Evolutionary conservation across 2,113 vertebrate genomes (phyloP).

Genomic region (Gobio gobio): DNA sequence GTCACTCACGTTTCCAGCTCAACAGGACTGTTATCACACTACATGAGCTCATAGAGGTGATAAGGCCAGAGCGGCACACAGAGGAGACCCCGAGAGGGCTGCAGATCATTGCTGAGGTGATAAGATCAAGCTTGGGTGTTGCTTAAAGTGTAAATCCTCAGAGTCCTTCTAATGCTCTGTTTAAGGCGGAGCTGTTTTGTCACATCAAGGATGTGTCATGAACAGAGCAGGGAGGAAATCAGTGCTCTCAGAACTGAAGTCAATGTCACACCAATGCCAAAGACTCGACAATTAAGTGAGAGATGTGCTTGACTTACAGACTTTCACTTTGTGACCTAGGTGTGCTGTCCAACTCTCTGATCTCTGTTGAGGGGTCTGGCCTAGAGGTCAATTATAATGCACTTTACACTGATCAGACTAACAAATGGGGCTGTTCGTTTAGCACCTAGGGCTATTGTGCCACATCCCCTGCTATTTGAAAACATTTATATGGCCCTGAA

Average conservation of each 20-base stretch:
- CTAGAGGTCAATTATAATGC: background rate
- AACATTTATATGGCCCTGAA: background rate
- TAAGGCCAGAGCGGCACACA: background rate
- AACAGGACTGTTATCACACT: conserved; percentile 20
- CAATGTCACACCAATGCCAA: conserved; percentile 16
- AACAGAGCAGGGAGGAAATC: conserved; percentile 15
- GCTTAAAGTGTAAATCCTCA: conserved; percentile 32
- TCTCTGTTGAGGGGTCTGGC: background rate
- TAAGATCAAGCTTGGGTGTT: conserved; percentile 45
- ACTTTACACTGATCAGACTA: background rate
- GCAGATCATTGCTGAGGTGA: conserved; percentile 52
- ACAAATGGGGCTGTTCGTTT: background rate
- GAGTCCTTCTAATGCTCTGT: conserved; percentile 41
- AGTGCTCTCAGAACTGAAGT: conserved; percentile 34
- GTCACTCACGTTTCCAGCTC: conserved; percentile 6
- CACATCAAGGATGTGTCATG: conserved; percentile 55
- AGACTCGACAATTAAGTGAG: conserved; percentile 6
- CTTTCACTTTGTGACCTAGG: background rate
- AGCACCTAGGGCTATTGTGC: background rate
- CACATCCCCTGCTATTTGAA: background rate
- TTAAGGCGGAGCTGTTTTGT: conserved; percentile 54
- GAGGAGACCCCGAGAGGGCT: conserved; percentile 40
- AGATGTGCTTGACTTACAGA: background rate
- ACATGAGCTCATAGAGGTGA: conserved; percentile 47
- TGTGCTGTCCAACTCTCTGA: conserved; percentile 16